phyloP scores from a whole-genome alignment of 2,113 vertebrate genomes.

The Grammomys dolichurus region DNA sequence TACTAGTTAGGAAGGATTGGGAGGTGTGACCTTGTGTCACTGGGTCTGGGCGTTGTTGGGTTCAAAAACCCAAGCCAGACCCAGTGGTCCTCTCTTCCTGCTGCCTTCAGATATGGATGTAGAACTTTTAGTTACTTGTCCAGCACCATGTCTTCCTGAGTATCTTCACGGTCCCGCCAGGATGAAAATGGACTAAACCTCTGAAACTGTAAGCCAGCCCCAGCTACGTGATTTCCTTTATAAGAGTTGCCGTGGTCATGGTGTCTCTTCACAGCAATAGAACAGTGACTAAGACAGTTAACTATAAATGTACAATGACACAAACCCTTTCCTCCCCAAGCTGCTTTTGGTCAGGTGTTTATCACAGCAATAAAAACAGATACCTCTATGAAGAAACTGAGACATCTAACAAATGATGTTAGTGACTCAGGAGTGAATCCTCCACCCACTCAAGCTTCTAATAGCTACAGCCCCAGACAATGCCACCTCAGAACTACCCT shows the following conservation, averaged over 20 bases:
- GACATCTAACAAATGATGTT: conserved; percentile 28
- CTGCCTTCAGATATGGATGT: not conserved
- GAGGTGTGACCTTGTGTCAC: not conserved
- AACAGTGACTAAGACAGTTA: not conserved
- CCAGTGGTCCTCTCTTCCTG: not conserved
- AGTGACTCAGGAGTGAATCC: not conserved
- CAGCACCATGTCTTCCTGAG: not conserved
- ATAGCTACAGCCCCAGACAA: not conserved
- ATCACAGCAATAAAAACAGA: not conserved
- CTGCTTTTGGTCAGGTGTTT: not conserved
- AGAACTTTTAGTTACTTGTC: not conserved
- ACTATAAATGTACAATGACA: not conserved
- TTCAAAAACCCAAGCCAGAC: not conserved
- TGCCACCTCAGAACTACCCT: not conserved
- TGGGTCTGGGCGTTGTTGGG: not conserved
- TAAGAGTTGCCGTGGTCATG: not conserved
- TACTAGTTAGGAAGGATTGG: not conserved
- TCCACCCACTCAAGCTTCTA: not conserved
- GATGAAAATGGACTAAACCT: not conserved
- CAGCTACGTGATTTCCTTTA: not conserved
- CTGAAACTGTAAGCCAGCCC: not conserved
- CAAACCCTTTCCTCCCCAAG: not conserved
- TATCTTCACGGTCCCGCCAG: not conserved
- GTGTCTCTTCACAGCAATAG: not conserved
- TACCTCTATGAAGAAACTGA: conserved; percentile 42